Conservation (phyloP, 2,113 vertebrate genomes). For the Monarcha castaneiventris region DNA sequence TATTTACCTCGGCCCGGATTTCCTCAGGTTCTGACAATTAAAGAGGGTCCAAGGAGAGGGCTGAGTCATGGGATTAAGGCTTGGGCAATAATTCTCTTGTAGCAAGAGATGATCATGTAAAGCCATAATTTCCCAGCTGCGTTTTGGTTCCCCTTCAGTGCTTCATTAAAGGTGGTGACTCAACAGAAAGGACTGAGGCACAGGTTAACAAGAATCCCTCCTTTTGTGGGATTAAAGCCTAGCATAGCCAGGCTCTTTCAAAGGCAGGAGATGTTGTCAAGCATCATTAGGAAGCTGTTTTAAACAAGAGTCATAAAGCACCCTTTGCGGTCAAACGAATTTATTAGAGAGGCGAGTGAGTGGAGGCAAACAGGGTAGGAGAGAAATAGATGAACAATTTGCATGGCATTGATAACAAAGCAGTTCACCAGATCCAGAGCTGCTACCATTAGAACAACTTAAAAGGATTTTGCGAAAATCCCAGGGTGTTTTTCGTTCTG, state of each 20-base stretch:
- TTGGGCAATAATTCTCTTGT: conserved; percentile 53
- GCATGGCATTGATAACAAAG: conserved; percentile 54
- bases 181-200: conserved; percentile 46
- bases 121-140: conserved; percentile 59
- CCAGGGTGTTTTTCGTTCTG: conserved; percentile 37
- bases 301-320: conserved; percentile 63
- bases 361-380: conserved; percentile 26
- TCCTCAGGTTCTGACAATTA: conserved; percentile 70
- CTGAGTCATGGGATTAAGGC: conserved; percentile 58
- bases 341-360: conserved; percentile 52
- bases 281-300: conserved; percentile 67
- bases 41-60: conserved; percentile 63
- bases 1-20: conserved; percentile 50
- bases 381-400: conserved; percentile 58
- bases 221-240: conserved; percentile 66
- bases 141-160: conserved; percentile 59
- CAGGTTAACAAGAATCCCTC: conserved; percentile 67
- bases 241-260: conserved; percentile 34
- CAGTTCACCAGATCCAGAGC: conserved; percentile 35
- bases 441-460: conserved; percentile 53
- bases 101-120: conserved; percentile 63
- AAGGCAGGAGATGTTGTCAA: conserved; percentile 62
- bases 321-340: conserved; percentile 59
- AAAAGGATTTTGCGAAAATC: conserved; percentile 57
- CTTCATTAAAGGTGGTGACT: conserved; percentile 72